phyloP scores from a whole-genome alignment of 2,888 invertebrate genomes.

The Phytoseiulus persimilis region DNA sequence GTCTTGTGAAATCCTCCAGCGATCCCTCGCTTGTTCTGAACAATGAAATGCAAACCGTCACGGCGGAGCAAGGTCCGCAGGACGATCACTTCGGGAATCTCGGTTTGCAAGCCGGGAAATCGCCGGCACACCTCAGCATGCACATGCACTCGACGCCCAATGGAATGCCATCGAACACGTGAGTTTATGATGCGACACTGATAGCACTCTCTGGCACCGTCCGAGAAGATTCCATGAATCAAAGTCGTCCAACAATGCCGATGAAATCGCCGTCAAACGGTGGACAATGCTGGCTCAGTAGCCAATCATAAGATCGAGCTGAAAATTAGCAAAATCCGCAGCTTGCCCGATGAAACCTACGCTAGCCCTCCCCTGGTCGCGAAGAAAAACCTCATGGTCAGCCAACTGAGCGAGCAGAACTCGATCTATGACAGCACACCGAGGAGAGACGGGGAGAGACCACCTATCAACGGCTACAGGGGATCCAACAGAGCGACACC shows the following conservation, averaged over 20 bases:
- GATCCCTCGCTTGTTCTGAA: conserved; percentile 91
- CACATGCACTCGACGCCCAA: neutral
- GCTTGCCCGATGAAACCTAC: conserved; percentile 25
- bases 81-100: conserved; percentile 44
- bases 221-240: too few species aligned
- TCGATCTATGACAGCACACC: conserved; percentile 11
- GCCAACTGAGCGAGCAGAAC: conserved; percentile 20
- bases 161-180: neutral
- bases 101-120: neutral
- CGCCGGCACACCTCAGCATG: neutral
- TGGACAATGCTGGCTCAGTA: too few species aligned
- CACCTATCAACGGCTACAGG: neutral
- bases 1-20: conserved; percentile 70
- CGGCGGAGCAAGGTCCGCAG: conserved; percentile 16
- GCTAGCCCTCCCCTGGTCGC: conserved; percentile 17
- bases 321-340: neutral
- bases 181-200: too few species aligned
- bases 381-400: conserved; percentile 20
- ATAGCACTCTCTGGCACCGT: too few species aligned
- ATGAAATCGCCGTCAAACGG: too few species aligned
- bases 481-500: conserved; percentile 18
- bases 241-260: too few species aligned
- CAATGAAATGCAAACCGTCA: conserved; percentile 57
- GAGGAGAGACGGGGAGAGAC: neutral
- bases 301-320: too few species aligned